phyloP scores from a whole-genome alignment of 2,797 vertebrate species.

The Eulemur rubriventer region DNA sequence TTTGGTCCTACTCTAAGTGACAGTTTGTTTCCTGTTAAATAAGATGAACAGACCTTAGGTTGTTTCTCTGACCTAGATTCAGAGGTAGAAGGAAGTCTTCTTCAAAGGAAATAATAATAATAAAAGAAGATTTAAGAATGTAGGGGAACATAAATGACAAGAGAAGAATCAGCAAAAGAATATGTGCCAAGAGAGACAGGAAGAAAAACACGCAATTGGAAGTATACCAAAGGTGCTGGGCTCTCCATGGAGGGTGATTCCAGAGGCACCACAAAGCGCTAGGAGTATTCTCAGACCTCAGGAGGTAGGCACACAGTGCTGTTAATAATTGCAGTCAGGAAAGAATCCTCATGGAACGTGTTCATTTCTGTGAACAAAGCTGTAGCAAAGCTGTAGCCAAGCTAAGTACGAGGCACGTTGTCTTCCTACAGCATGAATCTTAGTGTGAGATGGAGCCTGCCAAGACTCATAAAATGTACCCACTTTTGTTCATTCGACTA shows the following conservation, averaged over 20 bases:
- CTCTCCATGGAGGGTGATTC: conserved; percentile 21
- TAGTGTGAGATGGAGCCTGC: conserved; percentile 50
- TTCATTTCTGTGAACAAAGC: conserved; percentile 55
- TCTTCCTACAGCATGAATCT: conserved; percentile 62
- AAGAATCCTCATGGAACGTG: conserved; percentile 42
- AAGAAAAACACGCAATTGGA: conserved; percentile 36
- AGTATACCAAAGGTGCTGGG: conserved; percentile 30
- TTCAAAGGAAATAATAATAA: neutral
- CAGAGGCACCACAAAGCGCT: conserved; percentile 37
- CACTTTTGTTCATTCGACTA: conserved; percentile 48
- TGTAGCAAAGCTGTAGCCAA: conserved; percentile 51
- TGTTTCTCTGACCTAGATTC: conserved; percentile 12
- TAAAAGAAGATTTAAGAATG: neutral
- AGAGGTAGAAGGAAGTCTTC: neutral
- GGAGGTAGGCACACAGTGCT: conserved; percentile 54
- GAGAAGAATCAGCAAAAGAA: conserved; percentile 53
- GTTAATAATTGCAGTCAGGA: conserved; percentile 48
- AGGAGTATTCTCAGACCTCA: conserved; percentile 31
- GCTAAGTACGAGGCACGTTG: conserved; percentile 38
- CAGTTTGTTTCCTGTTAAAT: neutral
- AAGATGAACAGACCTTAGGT: conserved; percentile 21
- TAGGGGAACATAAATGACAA: conserved; percentile 25
- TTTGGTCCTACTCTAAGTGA: neutral
- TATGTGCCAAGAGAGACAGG: neutral
- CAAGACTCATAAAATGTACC: conserved; percentile 52